Evolutionary conservation across 2,888 invertebrate genomes (phyloP).

Genomic region (Eremobia ochroleuca): DNA sequence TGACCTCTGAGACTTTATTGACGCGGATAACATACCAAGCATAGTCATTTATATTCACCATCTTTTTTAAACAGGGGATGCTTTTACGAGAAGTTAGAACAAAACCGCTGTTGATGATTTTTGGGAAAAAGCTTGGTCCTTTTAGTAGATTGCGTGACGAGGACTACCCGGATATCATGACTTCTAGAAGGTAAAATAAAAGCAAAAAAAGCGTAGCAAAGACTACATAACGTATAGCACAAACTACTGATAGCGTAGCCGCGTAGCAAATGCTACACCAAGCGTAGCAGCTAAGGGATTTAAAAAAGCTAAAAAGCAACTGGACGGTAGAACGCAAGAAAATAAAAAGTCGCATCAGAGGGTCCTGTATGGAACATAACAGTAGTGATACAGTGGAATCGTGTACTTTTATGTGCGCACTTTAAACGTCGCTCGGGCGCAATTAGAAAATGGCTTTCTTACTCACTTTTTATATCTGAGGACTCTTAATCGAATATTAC

Average conservation of each 20-base stretch:
- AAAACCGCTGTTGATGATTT: not conserved
- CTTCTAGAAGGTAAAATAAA: not conserved
- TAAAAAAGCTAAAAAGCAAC: constrained; percentile 33
- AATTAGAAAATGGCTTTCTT: constrained; percentile 78
- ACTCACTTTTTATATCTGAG: constrained; percentile 58
- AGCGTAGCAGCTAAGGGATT: constrained; percentile 23
- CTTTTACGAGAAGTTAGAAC: not conserved
- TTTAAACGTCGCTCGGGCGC: constrained; percentile 75
- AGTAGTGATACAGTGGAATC: constrained; percentile 63
- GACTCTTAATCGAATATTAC: constrained; percentile 58
- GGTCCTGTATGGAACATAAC: constrained; percentile 59
- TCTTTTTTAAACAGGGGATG: not conserved
- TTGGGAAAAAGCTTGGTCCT: not conserved
- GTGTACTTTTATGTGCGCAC: constrained; percentile 75
- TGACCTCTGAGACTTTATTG: constrained; percentile 56
- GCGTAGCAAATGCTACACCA: constrained; percentile 8
- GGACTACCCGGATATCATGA: not conserved
- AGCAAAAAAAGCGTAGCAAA: constrained; percentile 1
- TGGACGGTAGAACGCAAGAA: constrained; percentile 15
- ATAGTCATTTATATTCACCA: constrained; percentile 31
- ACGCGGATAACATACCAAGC: constrained; percentile 33
- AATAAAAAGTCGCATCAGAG: constrained; percentile 39
- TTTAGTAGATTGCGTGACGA: not conserved
- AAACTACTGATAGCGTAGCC: not conserved
- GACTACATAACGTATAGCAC: not conserved